Base-by-base conservation (phyloP, 2,888 invertebrate genomes). In the Ormia ochracea region DNA sequence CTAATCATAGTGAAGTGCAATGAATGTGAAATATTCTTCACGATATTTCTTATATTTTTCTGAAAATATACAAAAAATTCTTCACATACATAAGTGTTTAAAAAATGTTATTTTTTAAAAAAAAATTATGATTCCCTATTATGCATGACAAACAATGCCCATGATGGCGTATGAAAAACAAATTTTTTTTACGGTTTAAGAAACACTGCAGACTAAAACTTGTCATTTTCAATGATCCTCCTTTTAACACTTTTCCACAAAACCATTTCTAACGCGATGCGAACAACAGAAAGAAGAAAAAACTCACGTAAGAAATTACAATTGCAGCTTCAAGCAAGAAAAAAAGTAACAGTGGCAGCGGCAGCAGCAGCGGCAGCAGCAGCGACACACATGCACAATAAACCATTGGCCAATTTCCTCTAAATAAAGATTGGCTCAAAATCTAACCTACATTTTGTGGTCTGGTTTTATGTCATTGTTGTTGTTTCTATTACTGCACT, bases 401-500 rank as follows among this genome's bases (percentile, higher is more conserved):
- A 23, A 28, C 63, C 17, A 70, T 77, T 77, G 56, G 63, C 48
- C 56, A 70, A 70, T 77, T 70, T 77, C 76, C 76, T 77, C 21
- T 33, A 56, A 56, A 45, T 23, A 54, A 31, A 65, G 48, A 77
- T 63, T 70, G 63, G 63, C 52, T 69, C 48, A 69, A 77, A 74
- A 77, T 77, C 43, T 77, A 77, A 77, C 76, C 76, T 65, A 77
- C 76, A 77, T 77, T 69, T 77, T 63, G 56, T 58, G 69, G 69
- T 65, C 76, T 77, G 63, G 76, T 77, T 77, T 70, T 61, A 31
- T 23, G 23, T 36, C 33, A 9, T 17, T 31, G 17, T n/a, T 26
- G 43, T 19, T 36, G 19, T 2, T 50, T 19, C n/a, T n/a, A n/a
- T n/a, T n/a, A n/a, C n/a, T n/a, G n/a, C n/a, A n/a, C n/a, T n/a